Percentiles rank a stretch among this genome's conserved stretches.
phyloP scores from a whole-genome alignment of 2,113 vertebrate species.

The Thermophis baileyi region DNA sequence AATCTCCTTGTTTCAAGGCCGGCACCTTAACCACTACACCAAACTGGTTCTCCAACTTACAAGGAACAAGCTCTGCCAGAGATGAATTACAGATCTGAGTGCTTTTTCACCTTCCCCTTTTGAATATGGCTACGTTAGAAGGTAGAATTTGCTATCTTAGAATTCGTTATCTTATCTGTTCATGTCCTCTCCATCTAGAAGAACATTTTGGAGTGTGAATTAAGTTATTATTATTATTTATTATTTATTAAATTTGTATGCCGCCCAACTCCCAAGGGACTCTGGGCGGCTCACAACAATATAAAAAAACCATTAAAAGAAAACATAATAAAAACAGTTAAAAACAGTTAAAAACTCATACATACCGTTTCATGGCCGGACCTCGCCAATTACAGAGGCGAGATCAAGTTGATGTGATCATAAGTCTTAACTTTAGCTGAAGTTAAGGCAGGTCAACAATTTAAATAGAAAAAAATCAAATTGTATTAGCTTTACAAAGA shows the following conservation, averaged over 20 bases:
- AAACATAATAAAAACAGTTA: no score
- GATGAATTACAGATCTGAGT: neutral
- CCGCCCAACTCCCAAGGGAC: no score
- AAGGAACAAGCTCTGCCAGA: neutral
- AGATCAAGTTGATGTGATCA: conserved; percentile 44
- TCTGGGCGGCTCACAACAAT: no score
- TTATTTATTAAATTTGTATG: no score
- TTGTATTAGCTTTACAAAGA: conserved; percentile 17
- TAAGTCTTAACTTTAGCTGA: conserved; percentile 43
- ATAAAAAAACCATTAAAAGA: no score
- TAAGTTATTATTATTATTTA: no score
- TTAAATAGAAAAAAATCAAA: neutral
- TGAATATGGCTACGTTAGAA: neutral
- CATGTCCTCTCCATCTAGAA: conserved; percentile 53
- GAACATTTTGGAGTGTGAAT: conserved; percentile 46
- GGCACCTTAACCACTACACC: neutral
- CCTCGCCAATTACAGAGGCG: no score
- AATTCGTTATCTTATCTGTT: conserved; percentile 45
- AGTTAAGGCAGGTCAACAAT: conserved; percentile 28
- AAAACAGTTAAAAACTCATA: no score
- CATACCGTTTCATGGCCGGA: no score
- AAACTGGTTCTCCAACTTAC: neutral
- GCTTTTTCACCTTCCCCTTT: neutral
- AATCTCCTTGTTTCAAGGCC: neutral
- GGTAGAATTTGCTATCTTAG: conserved; percentile 29